A percentile compares a stretch with the other conserved stretches of the same genome.
Conservation (phyloP, 2,797 vertebrate genomes). For the Spondyliosoma cantharus region DNA sequence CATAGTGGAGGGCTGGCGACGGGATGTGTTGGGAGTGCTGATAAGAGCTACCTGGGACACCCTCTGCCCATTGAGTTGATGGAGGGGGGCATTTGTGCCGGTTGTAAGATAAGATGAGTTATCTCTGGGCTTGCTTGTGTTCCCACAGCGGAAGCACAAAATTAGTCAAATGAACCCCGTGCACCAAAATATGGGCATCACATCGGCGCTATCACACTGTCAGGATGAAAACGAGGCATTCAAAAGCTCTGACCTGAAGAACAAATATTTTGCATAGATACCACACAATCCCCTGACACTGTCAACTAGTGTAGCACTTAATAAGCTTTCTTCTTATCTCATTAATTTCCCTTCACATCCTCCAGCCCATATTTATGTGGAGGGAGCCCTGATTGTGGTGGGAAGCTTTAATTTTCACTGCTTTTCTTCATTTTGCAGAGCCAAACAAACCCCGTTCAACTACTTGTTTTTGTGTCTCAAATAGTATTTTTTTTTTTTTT, state of each 20-base stretch:
- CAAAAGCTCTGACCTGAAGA: slow-evolving; percentile 43
- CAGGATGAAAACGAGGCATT: slow-evolving; percentile 43
- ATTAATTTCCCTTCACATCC: slow-evolving; percentile 55
- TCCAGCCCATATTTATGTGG: slow-evolving; percentile 22
- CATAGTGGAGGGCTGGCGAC: slow-evolving; percentile 38
- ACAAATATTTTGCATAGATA: slow-evolving; percentile 50
- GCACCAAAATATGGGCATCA: slow-evolving; percentile 27
- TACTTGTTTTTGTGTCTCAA: slow-evolving; percentile 22
- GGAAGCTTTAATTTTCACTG: slow-evolving; percentile 30
- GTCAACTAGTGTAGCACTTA: slow-evolving; percentile 52
- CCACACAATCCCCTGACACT: slow-evolving; percentile 38
- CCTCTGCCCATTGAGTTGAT: slow-evolving; percentile 56
- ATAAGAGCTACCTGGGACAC: slow-evolving; percentile 69
- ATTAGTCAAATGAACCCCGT: slow-evolving; percentile 33
- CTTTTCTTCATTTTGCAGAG: slow-evolving; percentile 11
- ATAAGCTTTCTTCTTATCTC: slow-evolving; percentile 63
- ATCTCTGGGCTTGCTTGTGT: slow-evolving; percentile 37
- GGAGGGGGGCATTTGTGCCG: slow-evolving; percentile 51
- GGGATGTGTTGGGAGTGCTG: slow-evolving; percentile 68
- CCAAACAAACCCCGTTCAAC: neutral
- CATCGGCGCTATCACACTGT: slow-evolving; percentile 33
- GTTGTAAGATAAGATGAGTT: slow-evolving; percentile 49
- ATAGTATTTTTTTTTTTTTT: neutral
- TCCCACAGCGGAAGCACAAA: slow-evolving; percentile 21
- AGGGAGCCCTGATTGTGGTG: slow-evolving; percentile 25